Evolutionary conservation across 2,113 vertebrate species (phyloP).

Genomic region (Nerophis ophidion): DNA sequence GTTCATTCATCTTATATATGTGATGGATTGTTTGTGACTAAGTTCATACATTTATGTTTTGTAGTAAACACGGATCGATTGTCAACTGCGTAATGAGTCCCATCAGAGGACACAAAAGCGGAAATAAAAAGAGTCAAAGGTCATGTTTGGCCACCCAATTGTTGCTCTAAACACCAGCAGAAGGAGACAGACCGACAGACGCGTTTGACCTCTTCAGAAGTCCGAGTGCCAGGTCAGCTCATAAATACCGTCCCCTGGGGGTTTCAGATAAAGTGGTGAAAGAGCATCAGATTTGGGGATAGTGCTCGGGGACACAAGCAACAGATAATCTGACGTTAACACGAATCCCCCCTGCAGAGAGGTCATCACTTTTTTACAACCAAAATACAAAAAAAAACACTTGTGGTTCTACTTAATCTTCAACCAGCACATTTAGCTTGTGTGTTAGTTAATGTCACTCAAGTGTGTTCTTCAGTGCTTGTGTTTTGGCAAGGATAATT

Average conservation of each 20-base stretch:
- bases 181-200: neutral
- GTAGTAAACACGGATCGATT: neutral
- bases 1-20: no score
- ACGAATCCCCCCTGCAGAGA: neutral
- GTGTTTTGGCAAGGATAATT: no score
- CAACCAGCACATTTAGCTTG: no score
- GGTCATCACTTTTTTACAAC: neutral
- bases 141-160: neutral
- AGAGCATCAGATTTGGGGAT: neutral
- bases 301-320: neutral
- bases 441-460: no score
- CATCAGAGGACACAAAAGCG: neutral
- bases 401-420: neutral
- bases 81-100: neutral
- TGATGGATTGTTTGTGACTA: neutral
- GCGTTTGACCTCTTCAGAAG: conserved; percentile 3
- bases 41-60: neutral
- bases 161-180: neutral
- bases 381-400: neutral
- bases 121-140: conserved; percentile 2
- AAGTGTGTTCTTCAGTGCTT: no score
- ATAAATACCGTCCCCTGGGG: neutral
- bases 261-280: conserved; percentile 7
- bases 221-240: conserved; percentile 2
- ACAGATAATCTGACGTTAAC: conserved; percentile 2